These are phyloP conservation scores for Auanema freiburgensis DNA, from an alignment of 2,888 invertebrate genomes.

Conservation along the genomic window DNA sequence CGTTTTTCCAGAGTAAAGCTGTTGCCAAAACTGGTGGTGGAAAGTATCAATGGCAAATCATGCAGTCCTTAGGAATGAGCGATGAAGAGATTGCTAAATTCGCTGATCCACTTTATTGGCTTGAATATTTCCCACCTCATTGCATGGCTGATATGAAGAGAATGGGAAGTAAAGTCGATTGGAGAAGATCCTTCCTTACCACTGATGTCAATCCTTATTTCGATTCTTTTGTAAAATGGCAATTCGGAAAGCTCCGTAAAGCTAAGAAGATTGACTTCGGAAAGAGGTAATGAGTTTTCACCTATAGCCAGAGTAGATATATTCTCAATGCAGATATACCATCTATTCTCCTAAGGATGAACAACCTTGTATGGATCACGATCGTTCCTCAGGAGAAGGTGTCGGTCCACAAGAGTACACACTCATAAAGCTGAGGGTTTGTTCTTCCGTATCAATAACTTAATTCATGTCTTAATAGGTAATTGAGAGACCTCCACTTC, in stretches of 20 bases:
- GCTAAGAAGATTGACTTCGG: slow-evolving; percentile 90
- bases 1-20: slow-evolving; percentile 83
- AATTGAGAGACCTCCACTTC: slow-evolving; percentile 72
- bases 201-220: slow-evolving; percentile 96
- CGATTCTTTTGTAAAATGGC: slow-evolving; percentile 97
- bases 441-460: slow-evolving; percentile 73
- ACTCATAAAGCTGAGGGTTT: slow-evolving; percentile 85
- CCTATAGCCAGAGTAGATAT: background rate
- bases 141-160: slow-evolving; percentile 82
- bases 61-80: slow-evolving; percentile 84
- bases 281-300: slow-evolving; percentile 72
- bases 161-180: slow-evolving; percentile 91
- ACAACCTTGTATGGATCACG: slow-evolving; percentile 99
- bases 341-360: slow-evolving; percentile 93
- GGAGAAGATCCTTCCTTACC: slow-evolving; percentile 96
- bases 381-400: slow-evolving; percentile 90
- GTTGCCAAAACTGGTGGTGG: slow-evolving; percentile 84
- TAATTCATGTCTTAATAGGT: slow-evolving; percentile 26
- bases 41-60: slow-evolving; percentile 98
- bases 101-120: slow-evolving; percentile 87
- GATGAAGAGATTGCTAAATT: slow-evolving; percentile 90
- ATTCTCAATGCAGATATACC: slow-evolving; percentile 73
- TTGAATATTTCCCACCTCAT: slow-evolving; percentile 92
- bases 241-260: slow-evolving; percentile 82
- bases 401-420: slow-evolving; percentile 98